phyloP scores from a whole-genome alignment of 2,888 invertebrate genomes.

The Drosophila emarginata region DNA sequence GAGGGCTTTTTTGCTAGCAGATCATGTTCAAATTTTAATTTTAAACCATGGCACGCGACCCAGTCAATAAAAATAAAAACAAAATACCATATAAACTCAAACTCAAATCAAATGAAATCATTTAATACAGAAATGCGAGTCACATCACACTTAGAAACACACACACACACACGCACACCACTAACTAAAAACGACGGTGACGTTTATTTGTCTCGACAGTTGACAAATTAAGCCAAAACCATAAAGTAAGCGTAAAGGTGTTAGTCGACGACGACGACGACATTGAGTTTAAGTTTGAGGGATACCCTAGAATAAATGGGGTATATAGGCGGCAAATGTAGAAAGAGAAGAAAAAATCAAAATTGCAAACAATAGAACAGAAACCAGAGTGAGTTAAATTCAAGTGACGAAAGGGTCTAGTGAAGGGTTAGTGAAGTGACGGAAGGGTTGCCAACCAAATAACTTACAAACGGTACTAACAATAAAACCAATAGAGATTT shows the following conservation, averaged over 20 bases:
- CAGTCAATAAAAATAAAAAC: constrained; percentile 22
- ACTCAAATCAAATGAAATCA: constrained; percentile 6
- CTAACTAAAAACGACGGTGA: background rate
- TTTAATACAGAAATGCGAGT: constrained; percentile 48
- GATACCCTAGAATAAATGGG: background rate
- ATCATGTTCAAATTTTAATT: background rate
- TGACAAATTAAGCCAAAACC: constrained; percentile 53
- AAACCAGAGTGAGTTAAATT: too few species aligned
- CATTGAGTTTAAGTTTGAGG: background rate
- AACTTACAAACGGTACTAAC: too few species aligned
- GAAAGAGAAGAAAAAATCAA: too few species aligned
- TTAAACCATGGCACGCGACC: constrained; percentile 41
- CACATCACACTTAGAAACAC: constrained; percentile 53
- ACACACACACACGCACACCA: background rate
- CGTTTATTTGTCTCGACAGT: constrained; percentile 15
- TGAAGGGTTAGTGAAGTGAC: too few species aligned
- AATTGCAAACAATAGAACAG: too few species aligned
- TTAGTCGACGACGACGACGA: constrained; percentile 30
- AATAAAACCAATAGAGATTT: too few species aligned
- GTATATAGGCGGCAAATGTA: background rate
- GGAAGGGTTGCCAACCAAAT: too few species aligned
- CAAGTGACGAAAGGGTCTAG: too few species aligned
- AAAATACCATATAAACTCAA: background rate
- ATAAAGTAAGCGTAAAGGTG: constrained; percentile 49
- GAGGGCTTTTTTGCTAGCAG: background rate